A percentile compares a stretch with the other conserved stretches of the same genome.
Conservation (phyloP, 2,888 invertebrate genomes). For the Flabesymbios commensalis region DNA sequence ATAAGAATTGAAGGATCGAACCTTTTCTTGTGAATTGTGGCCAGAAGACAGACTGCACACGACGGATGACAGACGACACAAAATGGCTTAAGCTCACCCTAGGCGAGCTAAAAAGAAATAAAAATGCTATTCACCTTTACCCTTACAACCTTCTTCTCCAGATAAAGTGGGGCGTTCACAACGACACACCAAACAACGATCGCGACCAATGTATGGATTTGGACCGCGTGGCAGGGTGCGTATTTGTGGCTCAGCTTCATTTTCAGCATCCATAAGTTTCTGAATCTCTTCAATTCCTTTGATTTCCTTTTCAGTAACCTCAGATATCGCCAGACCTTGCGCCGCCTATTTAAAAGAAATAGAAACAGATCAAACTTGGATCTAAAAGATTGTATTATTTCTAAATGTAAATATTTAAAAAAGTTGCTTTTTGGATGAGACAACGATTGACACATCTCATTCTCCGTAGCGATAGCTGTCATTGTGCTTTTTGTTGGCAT, state of each 20-base stretch:
- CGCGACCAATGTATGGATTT: slow-evolving; percentile 53
- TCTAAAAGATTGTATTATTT: background rate
- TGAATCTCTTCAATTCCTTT: slow-evolving; percentile 43
- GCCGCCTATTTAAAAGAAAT: background rate
- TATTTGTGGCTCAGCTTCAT: slow-evolving; percentile 40
- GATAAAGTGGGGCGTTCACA: slow-evolving; percentile 49
- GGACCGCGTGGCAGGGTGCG: slow-evolving; percentile 46
- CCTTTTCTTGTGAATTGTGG: too few relatives aligned
- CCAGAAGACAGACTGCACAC: too few relatives aligned
- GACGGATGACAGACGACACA: too few relatives aligned
- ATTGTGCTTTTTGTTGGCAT: too few relatives aligned
- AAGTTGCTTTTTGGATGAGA: too few relatives aligned
- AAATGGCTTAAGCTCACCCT: too few relatives aligned
- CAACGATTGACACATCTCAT: too few relatives aligned
- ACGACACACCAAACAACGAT: slow-evolving; percentile 51
- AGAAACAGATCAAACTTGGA: background rate
- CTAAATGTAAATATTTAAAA: background rate
- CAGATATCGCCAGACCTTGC: background rate
- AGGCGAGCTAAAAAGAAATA: too few relatives aligned
- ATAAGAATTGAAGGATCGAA: too few relatives aligned
- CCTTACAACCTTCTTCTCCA: too few relatives aligned
- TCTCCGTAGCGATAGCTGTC: too few relatives aligned
- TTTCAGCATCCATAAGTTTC: slow-evolving; percentile 50
- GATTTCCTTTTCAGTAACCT: background rate
- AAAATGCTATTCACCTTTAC: too few relatives aligned